These are phyloP conservation scores for Lathronympha strigana DNA, from an alignment of 2,888 invertebrate genomes.

Conservation along the genomic window DNA sequence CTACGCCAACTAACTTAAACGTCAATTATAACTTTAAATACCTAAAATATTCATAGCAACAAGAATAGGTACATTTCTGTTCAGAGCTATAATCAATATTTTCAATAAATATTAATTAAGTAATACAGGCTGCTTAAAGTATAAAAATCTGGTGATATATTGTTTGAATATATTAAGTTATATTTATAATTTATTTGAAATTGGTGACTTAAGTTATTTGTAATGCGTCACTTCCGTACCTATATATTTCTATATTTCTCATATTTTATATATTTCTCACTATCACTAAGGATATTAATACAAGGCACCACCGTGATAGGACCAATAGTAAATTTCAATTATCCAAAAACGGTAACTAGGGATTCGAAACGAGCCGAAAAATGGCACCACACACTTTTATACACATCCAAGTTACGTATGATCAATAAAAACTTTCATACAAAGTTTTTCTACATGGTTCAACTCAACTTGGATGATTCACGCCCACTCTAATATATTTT, in stretches of 20 bases:
- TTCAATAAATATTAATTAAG: no score
- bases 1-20: no score
- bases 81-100: no score
- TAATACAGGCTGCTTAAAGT: no score
- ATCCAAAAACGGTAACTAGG: conserved; percentile 61
- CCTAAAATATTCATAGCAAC: no score
- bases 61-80: no score
- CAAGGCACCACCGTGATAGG: conserved; percentile 58
- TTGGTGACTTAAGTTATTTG: not conserved
- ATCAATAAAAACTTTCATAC: not conserved
- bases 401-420: not conserved
- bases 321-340: conserved; percentile 43
- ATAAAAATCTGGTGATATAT: no score
- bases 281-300: conserved; percentile 48
- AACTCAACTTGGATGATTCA: not conserved
- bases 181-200: no score
- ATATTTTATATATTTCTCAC: not conserved
- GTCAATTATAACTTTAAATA: no score
- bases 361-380: conserved; percentile 49
- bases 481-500: not conserved
- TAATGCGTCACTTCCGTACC: conserved; percentile 1
- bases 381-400: conserved; percentile 59
- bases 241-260: no score
- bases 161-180: no score
- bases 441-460: no score